Conservation (phyloP, 1,140 invertebrate species). For the Microplitis demolitor region DNA sequence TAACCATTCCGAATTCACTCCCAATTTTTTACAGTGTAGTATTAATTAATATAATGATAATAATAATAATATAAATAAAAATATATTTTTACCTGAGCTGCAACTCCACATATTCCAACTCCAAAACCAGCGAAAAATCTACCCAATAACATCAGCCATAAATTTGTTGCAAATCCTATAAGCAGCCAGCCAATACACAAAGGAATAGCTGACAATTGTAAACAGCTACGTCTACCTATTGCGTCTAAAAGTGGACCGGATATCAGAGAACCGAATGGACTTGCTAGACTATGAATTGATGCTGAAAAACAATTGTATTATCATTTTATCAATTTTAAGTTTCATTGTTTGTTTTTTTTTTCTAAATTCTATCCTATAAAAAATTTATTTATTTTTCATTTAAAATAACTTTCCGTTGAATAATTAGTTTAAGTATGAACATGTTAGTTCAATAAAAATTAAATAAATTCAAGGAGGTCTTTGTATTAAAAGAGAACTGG, state of each 20-base stretch:
- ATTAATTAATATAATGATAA: not conserved
- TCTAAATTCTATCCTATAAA: not conserved
- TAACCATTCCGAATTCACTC: no score
- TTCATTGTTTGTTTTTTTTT: not conserved
- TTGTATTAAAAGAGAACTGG: not conserved
- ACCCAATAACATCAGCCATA: slow-evolving; percentile 67
- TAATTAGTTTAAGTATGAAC: no score
- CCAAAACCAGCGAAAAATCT: slow-evolving; percentile 72
- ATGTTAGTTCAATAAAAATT: not conserved
- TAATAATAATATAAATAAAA: slow-evolving; percentile 8
- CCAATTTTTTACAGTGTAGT: no score
- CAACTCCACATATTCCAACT: slow-evolving; percentile 71
- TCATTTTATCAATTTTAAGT: not conserved
- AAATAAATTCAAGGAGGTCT: not conserved
- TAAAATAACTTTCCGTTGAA: no score
- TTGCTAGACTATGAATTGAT: slow-evolving; percentile 70
- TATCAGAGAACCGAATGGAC: slow-evolving; percentile 68
- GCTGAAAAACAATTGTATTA: slow-evolving; percentile 58
- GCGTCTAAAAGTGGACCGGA: slow-evolving; percentile 69
- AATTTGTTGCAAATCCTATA: slow-evolving; percentile 65
- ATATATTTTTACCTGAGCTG: slow-evolving; percentile 65
- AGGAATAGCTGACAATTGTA: slow-evolving; percentile 66
- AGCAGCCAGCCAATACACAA: slow-evolving; percentile 68
- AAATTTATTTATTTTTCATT: not conserved
- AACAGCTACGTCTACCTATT: slow-evolving; percentile 65